Base-by-base conservation (phyloP, 2,888 invertebrate genomes). In the Oligia fasciuncula region DNA sequence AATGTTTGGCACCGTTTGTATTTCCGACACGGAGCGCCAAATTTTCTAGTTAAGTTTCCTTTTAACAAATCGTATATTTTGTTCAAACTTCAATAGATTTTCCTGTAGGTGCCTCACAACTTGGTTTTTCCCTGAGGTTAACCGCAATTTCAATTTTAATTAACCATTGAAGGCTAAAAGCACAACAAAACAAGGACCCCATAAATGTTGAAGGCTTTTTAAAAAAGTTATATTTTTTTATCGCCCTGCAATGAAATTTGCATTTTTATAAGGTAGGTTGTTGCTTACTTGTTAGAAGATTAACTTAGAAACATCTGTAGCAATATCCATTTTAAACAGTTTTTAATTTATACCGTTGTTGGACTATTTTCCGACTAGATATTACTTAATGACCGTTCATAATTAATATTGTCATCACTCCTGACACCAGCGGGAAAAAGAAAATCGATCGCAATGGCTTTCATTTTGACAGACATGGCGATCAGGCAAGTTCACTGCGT, bases 141-240 rank as follows among this genome's bases (percentile, higher is more conserved):
- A 74, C 84, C 78, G 73, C 85, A 84, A 84, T 72, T 72, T 80
- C 54, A 83, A 60, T 84, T 84, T 81, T 87, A 81, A 87, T 87
- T 76, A 77, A 75, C 66, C n/a, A 67, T 57, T 65, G 73, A 80
- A 84, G 71, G 75, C 57, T 75, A 60, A 65, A 68, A 23, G 40
- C 43, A 63, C 60, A 62, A 78, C 73, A 67, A 76, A 68, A 78
- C 73, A 67, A 74, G 76, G 73, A 19, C 70, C n/a, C 35, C 60
- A 77, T 78, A 87, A 83, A 80, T n/a, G 29, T 73, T 40, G 60
- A 51, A 71, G 43, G 70, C 51, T 67, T 81, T 60, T 54, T 2
- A 51, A 74, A 63, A 72, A 84, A 14, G 13, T 60, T 65, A 4
- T 35, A 68, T 69, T 60, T 82, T 83, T 79, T 73, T 70, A 73